Base-by-base conservation (phyloP, 2,888 invertebrate genomes). In the Leptinotarsa rubiginosa region DNA sequence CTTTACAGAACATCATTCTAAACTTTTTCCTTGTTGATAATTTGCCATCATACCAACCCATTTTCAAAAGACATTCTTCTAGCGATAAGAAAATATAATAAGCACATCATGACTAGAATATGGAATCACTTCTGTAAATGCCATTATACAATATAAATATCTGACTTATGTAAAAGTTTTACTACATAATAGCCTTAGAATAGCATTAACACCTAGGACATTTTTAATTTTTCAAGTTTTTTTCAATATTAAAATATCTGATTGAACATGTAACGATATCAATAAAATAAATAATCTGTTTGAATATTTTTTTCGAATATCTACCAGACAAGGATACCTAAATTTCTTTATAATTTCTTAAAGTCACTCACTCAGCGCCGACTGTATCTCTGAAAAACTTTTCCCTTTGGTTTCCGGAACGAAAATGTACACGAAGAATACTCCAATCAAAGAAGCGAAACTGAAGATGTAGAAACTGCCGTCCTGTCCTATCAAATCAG, bases 61-160 rank as follows among this genome's bases (percentile, higher is more conserved):
- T 31, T 31, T 31, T 7, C 31, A 31, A 31, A 31, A 31, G 31
- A 1, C 0, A 31, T 31, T 31, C 7, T 31, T 31, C 1, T 90
- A 52, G 93, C 92, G 15, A 95, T 18, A 18, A 91, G 91, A 93
- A 96, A 94, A 4, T 93, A 88, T n/a, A 90, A 75, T 15, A 92
- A 92, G 0, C 96, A 96, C n/a, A 91, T 84, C 4, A 96, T 86
- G 3, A 97, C 89, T 1, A 97, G 88, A 50, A 94, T 89, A 79
- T 94, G 91, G 75, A 91, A 12, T 97, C 97, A 25, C 94, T 88
- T 84, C 89, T 92, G 86, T 97, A 97, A 68, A 97, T 94, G 4
- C 96, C 89, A 41, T 41, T 41, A 10, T 41, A 41, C 10, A 41
- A 41, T 41, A 41, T 73, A 95, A 85, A 69, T 94, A 93, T 3